Conservation (phyloP, 2,113 vertebrate genomes). For the Columba janthina region DNA sequence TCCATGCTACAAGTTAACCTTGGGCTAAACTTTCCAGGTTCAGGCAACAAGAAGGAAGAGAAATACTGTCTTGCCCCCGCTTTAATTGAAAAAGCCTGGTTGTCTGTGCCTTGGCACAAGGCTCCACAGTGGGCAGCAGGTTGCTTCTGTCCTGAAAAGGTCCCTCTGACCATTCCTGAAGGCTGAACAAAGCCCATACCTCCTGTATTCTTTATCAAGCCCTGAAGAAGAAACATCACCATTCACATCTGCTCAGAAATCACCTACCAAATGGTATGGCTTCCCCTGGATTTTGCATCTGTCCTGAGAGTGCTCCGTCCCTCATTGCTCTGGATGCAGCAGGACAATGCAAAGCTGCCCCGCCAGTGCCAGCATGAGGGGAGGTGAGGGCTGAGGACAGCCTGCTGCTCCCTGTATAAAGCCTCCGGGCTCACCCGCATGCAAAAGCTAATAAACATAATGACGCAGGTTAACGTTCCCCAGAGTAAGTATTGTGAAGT, state of each 20-base stretch:
- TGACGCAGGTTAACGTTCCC: conserved; percentile 35
- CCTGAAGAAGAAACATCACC: not conserved
- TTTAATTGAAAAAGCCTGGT: not conserved
- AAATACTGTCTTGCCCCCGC: not conserved
- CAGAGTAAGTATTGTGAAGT: not conserved
- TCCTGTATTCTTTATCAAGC: not conserved
- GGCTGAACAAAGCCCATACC: not conserved
- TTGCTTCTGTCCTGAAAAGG: not conserved
- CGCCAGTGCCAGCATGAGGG: not conserved
- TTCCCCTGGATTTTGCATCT: not conserved
- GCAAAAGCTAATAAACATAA: conserved; percentile 17
- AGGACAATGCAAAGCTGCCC: not conserved
- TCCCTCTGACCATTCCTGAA: not conserved
- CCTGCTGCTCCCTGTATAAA: not conserved
- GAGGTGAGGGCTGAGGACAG: not conserved
- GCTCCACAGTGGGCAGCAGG: not conserved
- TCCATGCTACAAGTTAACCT: not conserved
- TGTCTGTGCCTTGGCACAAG: not conserved
- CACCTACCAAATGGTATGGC: not conserved
- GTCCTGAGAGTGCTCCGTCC: accelerated
- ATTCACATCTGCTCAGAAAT: not conserved
- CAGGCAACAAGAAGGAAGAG: not conserved
- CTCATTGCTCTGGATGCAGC: not conserved
- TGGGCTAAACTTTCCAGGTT: not conserved
- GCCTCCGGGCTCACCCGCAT: not conserved